These are phyloP conservation scores for Cyclophora albipunctata DNA, from an alignment of 2,888 invertebrate species.

Conservation along the genomic window DNA sequence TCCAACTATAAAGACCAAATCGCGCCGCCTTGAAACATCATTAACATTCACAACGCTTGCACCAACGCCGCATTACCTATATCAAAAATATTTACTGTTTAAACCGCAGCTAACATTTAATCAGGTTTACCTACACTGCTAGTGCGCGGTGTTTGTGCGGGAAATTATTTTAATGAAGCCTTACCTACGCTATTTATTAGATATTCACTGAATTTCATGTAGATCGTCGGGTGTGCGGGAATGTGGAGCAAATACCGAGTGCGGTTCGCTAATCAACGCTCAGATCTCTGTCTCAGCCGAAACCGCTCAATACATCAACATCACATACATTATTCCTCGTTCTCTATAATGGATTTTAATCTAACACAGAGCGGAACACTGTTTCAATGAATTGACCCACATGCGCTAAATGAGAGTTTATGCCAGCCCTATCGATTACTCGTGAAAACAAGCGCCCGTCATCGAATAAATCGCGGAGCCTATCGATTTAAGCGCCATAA, in stretches of 20 bases:
- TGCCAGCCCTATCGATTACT: constrained; percentile 7
- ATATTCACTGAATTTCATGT: constrained; percentile 18
- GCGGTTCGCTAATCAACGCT: constrained; percentile 31
- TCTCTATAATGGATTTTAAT: constrained; percentile 7
- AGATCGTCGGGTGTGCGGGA: constrained; percentile 17
- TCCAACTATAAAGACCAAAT: constrained; percentile 6
- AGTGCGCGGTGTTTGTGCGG: constrained; percentile 14
- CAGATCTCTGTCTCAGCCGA: constrained; percentile 11
- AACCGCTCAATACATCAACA: constrained; percentile 26
- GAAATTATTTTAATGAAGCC: constrained; percentile 38
- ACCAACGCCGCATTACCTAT: constrained; percentile 22
- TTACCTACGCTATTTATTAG: constrained; percentile 26
- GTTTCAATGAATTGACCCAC: constrained; percentile 1
- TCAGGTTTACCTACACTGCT: constrained; percentile 29
- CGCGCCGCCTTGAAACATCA: constrained; percentile 39
- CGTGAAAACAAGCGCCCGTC: constrained; percentile 18
- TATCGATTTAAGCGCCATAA: constrained; percentile 30
- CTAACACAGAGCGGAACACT: constrained; percentile 4
- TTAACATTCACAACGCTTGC: constrained; percentile 54
- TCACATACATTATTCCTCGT: constrained; percentile 23
- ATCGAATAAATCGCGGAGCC: constrained; percentile 19
- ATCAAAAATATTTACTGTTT: constrained; percentile 35
- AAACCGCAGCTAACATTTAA: constrained; percentile 23
- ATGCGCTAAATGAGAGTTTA: constrained; percentile 2
- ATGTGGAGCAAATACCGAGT: constrained; percentile 22